These are phyloP conservation scores for Callionymus lyra DNA, from an alignment of 2,113 vertebrate species.

Conservation along the genomic window DNA sequence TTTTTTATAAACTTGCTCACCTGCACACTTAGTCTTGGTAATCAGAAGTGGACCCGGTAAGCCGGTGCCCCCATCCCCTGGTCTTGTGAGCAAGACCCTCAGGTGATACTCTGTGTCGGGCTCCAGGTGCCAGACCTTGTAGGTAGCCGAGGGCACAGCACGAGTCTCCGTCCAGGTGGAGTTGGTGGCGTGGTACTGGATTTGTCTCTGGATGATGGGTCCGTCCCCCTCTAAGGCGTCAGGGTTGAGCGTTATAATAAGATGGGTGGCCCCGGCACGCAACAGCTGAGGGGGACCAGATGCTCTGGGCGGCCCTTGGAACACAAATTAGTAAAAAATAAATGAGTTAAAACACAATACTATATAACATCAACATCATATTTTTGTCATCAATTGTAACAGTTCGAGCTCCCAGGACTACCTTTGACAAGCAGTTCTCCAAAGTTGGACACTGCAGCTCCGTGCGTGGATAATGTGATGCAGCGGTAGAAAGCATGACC, in stretches of 20 bases:
- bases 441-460: slow-evolving; percentile 88
- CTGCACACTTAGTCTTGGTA: slow-evolving; percentile 95
- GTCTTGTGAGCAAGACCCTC: slow-evolving; percentile 87
- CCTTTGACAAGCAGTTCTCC: slow-evolving; percentile 92
- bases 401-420: slow-evolving; percentile 30
- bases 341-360: too few relatives aligned
- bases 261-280: slow-evolving; percentile 88
- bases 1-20: slow-evolving; percentile 63
- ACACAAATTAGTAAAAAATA: too few relatives aligned
- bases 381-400: too few relatives aligned
- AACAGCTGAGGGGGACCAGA: slow-evolving; percentile 90
- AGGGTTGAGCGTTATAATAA: slow-evolving; percentile 95
- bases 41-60: slow-evolving; percentile 85
- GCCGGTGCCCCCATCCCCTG: slow-evolving; percentile 87
- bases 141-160: slow-evolving; percentile 88
- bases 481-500: slow-evolving; percentile 92
- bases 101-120: slow-evolving; percentile 95
- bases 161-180: slow-evolving; percentile 90
- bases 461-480: slow-evolving; percentile 76
- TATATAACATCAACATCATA: too few relatives aligned
- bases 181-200: slow-evolving; percentile 90
- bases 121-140: slow-evolving; percentile 95
- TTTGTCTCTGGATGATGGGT: slow-evolving; percentile 92
- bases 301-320: slow-evolving; percentile 75
- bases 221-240: slow-evolving; percentile 93